Evolutionary conservation across 2,797 vertebrate genomes (phyloP), one percentile per base, ranked within the genome.

Genomic region (Rhinichthys osculus): DNA sequence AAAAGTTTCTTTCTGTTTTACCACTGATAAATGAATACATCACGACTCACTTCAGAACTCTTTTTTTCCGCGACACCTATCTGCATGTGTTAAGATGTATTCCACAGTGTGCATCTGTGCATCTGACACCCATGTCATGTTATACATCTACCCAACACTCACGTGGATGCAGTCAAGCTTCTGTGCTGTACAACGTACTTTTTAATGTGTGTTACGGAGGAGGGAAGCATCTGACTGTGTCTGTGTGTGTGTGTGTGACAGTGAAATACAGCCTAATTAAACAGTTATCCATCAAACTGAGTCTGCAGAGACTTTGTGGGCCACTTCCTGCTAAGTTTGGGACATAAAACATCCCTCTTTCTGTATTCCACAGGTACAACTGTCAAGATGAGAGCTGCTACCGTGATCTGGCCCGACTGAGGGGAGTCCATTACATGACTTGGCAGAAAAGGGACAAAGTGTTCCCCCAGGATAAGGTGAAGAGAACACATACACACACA

Each of bases 341-440:
- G 76, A 93, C 92, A 93, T 93, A 89, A 94, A 93, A 89, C 90
- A 92, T 92, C 85, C 88, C 88, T 91, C 88, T 94, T 85, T 47
- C 91, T 93, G 90, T 94, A 92, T 92, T 92, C 81, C 85, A 80
- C 90, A 99, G 98, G 52, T 99, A 98, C 94, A 99, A 99, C 88
- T 99, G 98, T 94, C 96, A 98, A 89, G 98, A 99, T 91, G 97
- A 98, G 88, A 97, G 96, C 91, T 99, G 98, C 91, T 99, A 99
- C 93, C 92, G 96, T 86, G 98, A 99, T 92, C 91, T 99, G 95
- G 98, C 98, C 77, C 96, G 97, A 90, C 96, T 99, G 86, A 94
- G 98, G 87, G 98, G 98, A 17, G 82, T 99, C 82, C 95, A 93
- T 91, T 99, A 99, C 87, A 92, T 98, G 93, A 99, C 98, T 23